Evolutionary conservation across 1,140 invertebrate species (phyloP).

Genomic region (Hestina assimilis): DNA sequence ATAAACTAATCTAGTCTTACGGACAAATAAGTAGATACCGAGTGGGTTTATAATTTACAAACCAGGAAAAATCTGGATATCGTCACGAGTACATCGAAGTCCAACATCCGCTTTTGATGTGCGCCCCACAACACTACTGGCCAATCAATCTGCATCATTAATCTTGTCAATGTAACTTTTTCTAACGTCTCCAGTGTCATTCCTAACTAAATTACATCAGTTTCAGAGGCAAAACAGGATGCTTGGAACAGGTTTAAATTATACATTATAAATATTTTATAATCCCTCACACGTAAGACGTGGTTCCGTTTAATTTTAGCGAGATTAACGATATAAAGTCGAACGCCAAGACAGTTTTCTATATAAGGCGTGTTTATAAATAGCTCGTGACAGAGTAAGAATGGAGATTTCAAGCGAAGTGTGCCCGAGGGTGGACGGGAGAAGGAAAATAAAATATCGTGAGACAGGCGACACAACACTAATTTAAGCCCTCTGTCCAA

Average conservation of each 20-base stretch:
- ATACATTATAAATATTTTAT: constrained; percentile 7
- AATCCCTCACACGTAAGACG: neutral
- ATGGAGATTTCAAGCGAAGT: constrained; percentile 57
- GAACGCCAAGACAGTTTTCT: constrained; percentile 41
- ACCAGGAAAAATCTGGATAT: constrained; percentile 38
- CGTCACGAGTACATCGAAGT: constrained; percentile 43
- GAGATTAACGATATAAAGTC: constrained; percentile 21
- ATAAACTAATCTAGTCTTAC: constrained; percentile 8
- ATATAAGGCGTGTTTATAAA: constrained; percentile 68
- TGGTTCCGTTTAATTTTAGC: neutral
- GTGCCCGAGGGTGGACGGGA: constrained; percentile 37
- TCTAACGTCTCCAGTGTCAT: constrained; percentile 40
- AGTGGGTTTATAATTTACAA: constrained; percentile 5
- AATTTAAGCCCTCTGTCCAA: constrained; percentile 62
- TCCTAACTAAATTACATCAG: constrained; percentile 12
- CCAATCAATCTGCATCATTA: constrained; percentile 36
- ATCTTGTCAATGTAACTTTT: constrained; percentile 59
- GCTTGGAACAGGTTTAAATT: constrained; percentile 7
- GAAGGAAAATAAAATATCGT: constrained; percentile 65
- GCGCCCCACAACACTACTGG: constrained; percentile 15
- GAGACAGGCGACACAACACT: constrained; percentile 64
- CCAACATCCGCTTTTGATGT: constrained; percentile 55
- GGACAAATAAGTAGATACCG: constrained; percentile 13
- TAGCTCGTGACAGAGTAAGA: constrained; percentile 57
- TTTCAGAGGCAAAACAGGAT: constrained; percentile 16